Evolutionary conservation across 2,113 vertebrate species (phyloP).

Genomic region (Tiliqua scincoides): DNA sequence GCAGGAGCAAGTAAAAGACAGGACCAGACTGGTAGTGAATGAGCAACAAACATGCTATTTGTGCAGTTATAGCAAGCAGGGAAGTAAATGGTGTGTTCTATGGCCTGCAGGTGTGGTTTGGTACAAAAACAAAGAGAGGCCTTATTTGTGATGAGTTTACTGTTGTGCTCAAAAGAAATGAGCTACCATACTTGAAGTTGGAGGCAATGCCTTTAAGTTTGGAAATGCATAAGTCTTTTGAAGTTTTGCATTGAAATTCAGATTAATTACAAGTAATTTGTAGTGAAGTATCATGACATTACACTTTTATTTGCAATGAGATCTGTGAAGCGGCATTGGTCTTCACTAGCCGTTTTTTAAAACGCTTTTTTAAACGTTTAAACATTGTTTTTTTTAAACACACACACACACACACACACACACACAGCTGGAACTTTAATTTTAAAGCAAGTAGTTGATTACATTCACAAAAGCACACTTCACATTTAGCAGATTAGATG

Average conservation of each 20-base stretch:
- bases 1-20: constrained; percentile 4
- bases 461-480: too few relatives aligned
- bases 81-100: neutral
- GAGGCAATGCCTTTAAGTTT: neutral
- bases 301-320: neutral
- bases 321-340: neutral
- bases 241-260: neutral
- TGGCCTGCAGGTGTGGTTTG: neutral
- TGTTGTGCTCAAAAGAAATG: neutral
- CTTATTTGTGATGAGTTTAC: neutral
- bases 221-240: neutral
- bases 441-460: too few relatives aligned
- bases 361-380: too few relatives aligned
- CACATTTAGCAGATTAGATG: too few relatives aligned
- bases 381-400: too few relatives aligned
- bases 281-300: neutral
- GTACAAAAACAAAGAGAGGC: neutral
- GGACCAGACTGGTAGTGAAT: constrained; percentile 5
- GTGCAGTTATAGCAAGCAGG: neutral
- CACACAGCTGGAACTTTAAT: too few relatives aligned
- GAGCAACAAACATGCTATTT: neutral
- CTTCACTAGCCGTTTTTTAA: too few relatives aligned
- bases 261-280: neutral
- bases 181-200: neutral
- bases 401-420: too few relatives aligned